Percentiles rank a stretch among this genome's conserved stretches.
These are phyloP conservation scores for Daphoenositta chrysoptera DNA, from an alignment of 2,113 vertebrate genomes.

Conservation along the genomic window DNA sequence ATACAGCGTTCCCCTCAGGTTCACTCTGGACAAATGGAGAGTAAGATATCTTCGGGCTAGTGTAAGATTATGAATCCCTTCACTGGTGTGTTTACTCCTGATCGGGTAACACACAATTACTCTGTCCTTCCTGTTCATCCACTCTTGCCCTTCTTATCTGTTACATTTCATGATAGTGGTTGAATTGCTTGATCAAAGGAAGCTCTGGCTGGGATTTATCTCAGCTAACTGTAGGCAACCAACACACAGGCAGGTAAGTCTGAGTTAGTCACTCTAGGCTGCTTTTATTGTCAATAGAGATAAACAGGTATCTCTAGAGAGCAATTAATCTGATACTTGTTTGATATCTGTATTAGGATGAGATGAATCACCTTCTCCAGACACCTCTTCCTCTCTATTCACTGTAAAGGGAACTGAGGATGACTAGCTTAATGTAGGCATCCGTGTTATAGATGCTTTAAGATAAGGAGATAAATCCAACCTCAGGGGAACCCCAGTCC, in stretches of 20 bases:
- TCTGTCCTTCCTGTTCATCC: neutral
- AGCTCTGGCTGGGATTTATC: neutral
- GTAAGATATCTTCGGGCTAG: neutral
- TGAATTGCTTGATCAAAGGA: constrained; percentile 46
- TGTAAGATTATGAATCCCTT: neutral
- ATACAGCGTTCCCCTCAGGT: neutral
- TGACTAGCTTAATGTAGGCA: neutral
- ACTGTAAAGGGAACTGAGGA: neutral
- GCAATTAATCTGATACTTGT: constrained; percentile 31
- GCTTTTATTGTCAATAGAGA: constrained; percentile 44
- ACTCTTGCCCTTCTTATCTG: constrained; percentile 1
- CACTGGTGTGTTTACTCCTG: neutral
- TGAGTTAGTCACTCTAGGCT: constrained; percentile 36
- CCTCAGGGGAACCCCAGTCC: neutral
- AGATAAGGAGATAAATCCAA: neutral
- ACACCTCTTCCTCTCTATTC: neutral
- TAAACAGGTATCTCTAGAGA: constrained; percentile 34
- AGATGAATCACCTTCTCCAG: constrained; percentile 40
- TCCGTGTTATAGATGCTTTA: neutral
- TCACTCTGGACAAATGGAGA: neutral
- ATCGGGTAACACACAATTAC: neutral
- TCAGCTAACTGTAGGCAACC: constrained; percentile 24
- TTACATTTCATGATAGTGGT: neutral
- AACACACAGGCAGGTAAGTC: neutral
- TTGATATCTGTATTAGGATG: constrained; percentile 28